Base-by-base conservation (phyloP, 2,113 vertebrate species). In the Nansenia antarctica region DNA sequence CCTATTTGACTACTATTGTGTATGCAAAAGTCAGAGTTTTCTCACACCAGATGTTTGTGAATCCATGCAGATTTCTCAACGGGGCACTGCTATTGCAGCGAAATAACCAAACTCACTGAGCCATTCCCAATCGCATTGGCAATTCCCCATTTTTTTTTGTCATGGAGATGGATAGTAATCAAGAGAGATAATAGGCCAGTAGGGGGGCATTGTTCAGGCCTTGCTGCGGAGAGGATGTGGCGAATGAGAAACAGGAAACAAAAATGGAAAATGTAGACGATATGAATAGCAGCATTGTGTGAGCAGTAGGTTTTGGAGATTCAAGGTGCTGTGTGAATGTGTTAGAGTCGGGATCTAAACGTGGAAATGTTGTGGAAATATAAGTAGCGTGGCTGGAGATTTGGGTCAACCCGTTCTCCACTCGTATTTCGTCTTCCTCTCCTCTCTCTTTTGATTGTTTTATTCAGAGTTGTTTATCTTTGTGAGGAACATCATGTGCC, bases 1-100 rank as follows among this genome's bases (percentile, higher is more conserved):
- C 49, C 5, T 5, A n/a, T 22, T 49, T 22, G 2, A 49, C 5
- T 49, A 1, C 0, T 47, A n/a, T 54, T 54, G 9, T 54, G n/a
- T 26, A 1, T 26, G n/a, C 20, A 27, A n/a, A n/a, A n/a, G 0
- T 15, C 27, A 9, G 47, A 2, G 57, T 35, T 35, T 22, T 67
- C 81, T 67, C 77, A 78, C 49, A 22, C 81, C 87, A 90, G 89
- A 84, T 87, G 87, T 89, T 81, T 74, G 73, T 66, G 81, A 85
- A 77, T 77, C 78, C 82, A 59, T 81, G 37, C 31, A 20, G 76
- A 63, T 37, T 52, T 67, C 68, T 85, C 83, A 83, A 83, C 75
- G 74, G 64, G 2, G 2, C 20, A 52, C 79, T 47, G 27, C 62
- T 70, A 74, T 70, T 65, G 60, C 65, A 7, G 60, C 42, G 27